phyloP scores from a whole-genome alignment of 2,888 invertebrate genomes.

The Clunio marinus region DNA sequence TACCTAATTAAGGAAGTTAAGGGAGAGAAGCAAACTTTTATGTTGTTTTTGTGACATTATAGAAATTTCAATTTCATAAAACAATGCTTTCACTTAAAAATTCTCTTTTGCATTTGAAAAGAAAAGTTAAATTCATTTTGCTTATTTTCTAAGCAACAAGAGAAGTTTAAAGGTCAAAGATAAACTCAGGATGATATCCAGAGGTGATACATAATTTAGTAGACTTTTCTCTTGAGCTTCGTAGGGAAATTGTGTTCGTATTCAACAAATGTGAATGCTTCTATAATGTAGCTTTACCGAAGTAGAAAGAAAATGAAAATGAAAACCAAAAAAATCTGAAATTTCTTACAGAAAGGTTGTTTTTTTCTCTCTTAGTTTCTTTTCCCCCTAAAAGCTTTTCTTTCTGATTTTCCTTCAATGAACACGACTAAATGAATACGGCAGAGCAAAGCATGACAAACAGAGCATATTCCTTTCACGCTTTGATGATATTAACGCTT shows the following conservation, averaged over 20 bases:
- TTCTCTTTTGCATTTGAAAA: no score
- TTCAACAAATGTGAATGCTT: constrained; percentile 16
- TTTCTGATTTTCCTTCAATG: background rate
- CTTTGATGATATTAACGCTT: constrained; percentile 19
- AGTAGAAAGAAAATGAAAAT: no score
- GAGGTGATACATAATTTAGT: constrained; percentile 29
- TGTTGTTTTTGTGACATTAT: no score
- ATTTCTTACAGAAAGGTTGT: constrained; percentile 25
- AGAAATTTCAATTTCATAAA: no score
- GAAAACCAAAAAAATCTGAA: constrained; percentile 17
- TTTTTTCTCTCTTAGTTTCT: background rate
- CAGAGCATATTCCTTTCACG: background rate
- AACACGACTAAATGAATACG: no score
- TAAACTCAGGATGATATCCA: background rate
- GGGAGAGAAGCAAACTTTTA: no score
- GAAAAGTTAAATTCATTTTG: background rate
- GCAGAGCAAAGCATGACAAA: background rate
- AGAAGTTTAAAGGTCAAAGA: constrained; percentile 34
- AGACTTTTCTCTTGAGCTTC: background rate
- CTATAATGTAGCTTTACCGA: no score
- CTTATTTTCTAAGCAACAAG: no score
- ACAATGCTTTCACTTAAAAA: no score
- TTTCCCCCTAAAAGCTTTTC: background rate
- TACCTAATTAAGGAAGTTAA: no score
- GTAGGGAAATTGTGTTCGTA: background rate